Evolutionary conservation across 2,113 vertebrate species (phyloP).

Genomic region (Opisthocomus hoazin): DNA sequence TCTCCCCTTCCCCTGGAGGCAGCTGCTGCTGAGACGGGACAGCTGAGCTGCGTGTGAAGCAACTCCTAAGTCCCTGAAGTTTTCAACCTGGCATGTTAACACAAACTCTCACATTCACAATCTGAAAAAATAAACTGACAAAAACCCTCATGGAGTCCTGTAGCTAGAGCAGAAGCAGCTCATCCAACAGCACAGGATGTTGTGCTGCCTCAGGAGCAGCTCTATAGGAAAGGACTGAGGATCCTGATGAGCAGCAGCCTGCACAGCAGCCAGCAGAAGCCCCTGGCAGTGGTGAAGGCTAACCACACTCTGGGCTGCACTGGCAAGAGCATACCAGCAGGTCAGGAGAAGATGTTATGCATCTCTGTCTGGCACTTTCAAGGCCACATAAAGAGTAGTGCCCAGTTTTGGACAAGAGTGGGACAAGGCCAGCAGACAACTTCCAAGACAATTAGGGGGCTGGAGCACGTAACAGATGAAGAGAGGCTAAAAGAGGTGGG

Average conservation of each 20-base stretch:
- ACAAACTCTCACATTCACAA: neutral
- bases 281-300: neutral
- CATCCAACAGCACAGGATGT: neutral
- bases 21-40: neutral
- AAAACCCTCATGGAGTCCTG: neutral
- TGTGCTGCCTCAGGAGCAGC: neutral
- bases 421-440: neutral
- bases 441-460: neutral
- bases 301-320: neutral
- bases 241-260: neutral
- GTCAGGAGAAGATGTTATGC: neutral
- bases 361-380: neutral
- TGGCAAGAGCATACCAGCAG: neutral
- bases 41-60: neutral
- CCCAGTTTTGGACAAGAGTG: neutral
- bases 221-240: neutral
- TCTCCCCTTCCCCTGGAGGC: too few relatives aligned
- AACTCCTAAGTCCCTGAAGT: neutral
- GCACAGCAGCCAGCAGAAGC: neutral
- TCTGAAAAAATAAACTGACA: neutral
- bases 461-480: neutral
- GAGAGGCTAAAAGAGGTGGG: neutral
- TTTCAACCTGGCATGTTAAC: neutral
- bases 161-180: neutral
- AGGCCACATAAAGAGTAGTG: neutral